Conservation (phyloP, 2,888 invertebrate species). For the Nemotelus nigrinus region DNA sequence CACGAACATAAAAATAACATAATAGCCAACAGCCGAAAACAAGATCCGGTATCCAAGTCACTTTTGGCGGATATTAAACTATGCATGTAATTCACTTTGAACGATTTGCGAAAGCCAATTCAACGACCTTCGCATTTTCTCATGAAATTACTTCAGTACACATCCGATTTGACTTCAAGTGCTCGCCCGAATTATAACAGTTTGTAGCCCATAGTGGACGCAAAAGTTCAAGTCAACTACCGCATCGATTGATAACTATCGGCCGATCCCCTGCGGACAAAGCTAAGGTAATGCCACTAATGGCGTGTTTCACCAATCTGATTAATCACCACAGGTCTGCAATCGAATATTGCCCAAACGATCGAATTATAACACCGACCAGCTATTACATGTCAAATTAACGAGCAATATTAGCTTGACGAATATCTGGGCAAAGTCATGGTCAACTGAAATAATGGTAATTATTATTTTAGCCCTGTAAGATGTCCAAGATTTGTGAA, state of each 20-base stretch:
- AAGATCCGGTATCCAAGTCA: no score
- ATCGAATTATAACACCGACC: neutral
- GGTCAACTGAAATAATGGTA: neutral
- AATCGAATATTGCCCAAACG: neutral
- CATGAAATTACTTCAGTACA: neutral
- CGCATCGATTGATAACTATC: neutral
- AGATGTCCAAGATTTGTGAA: neutral
- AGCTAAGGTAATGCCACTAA: neutral
- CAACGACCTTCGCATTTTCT: neutral
- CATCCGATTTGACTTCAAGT: neutral
- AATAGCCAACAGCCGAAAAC: no score
- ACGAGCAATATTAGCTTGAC: neutral
- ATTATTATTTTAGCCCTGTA: neutral
- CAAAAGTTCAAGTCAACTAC: neutral
- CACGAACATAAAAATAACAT: no score
- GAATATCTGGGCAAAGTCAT: neutral
- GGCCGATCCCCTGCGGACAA: neutral
- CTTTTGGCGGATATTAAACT: neutral
- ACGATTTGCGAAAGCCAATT: neutral
- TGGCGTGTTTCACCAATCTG: neutral
- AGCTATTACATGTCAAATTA: neutral
- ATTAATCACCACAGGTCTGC: neutral
- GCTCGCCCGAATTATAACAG: neutral
- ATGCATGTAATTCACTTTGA: neutral
- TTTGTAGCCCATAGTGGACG: neutral